These are phyloP conservation scores for Netelia virgata DNA, from an alignment of 2,888 invertebrate genomes.

Conservation along the genomic window DNA sequence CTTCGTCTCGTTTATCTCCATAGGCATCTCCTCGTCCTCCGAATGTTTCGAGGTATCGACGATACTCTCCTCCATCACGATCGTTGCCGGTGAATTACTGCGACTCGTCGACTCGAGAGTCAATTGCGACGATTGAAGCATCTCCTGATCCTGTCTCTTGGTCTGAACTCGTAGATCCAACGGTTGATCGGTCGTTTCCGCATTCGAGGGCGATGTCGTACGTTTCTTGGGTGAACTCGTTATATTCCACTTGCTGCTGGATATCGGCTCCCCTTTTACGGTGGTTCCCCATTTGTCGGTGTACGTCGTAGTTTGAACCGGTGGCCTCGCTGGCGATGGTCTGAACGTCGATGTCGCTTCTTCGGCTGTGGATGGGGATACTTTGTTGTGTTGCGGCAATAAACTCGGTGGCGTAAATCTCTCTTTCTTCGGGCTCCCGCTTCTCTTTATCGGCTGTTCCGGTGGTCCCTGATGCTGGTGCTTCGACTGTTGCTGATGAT, in stretches of 20 bases:
- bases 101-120: slow-evolving; percentile 64
- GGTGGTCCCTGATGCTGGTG: slow-evolving; percentile 74
- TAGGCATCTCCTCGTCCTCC: slow-evolving; percentile 67
- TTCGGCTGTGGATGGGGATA: slow-evolving; percentile 89
- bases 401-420: slow-evolving; percentile 87
- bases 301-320: slow-evolving; percentile 73
- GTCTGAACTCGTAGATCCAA: slow-evolving; percentile 81
- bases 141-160: slow-evolving; percentile 73
- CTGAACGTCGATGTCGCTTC: slow-evolving; percentile 88
- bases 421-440: slow-evolving; percentile 86
- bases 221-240: slow-evolving; percentile 34
- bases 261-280: slow-evolving; percentile 46
- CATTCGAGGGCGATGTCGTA: slow-evolving; percentile 52
- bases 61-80: slow-evolving; percentile 47
- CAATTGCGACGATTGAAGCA: slow-evolving; percentile 64
- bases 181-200: slow-evolving; percentile 79
- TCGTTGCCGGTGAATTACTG: slow-evolving; percentile 43
- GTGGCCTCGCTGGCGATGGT: slow-evolving; percentile 89
- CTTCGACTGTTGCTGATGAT: slow-evolving; percentile 69
- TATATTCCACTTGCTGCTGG: slow-evolving; percentile 40
- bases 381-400: slow-evolving; percentile 85
- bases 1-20: slow-evolving; percentile 64
- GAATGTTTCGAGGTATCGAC: slow-evolving; percentile 61
- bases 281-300: slow-evolving; percentile 56
- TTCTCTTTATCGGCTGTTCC: slow-evolving; percentile 86